A percentile compares a stretch with the other conserved stretches of the same genome.
Conservation (phyloP, 2,888 invertebrate species). For the Drosophila peninsularis region DNA sequence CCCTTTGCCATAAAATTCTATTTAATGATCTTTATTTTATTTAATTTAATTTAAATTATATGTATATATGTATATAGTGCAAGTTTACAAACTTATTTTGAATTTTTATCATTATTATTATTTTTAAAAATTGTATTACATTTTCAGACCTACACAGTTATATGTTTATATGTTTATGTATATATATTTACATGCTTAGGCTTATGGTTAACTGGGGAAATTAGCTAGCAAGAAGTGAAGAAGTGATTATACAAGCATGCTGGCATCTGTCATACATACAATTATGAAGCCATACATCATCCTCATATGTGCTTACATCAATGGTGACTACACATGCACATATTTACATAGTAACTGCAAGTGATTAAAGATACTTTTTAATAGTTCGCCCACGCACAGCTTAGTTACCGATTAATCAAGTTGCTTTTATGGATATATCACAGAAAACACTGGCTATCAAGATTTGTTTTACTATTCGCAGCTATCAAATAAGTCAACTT, state of each 20-base stretch:
- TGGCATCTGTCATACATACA: background rate
- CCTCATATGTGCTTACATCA: slow-evolving; percentile 6
- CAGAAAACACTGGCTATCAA: slow-evolving; percentile 56
- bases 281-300: slow-evolving; percentile 5
- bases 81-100: slow-evolving; percentile 46
- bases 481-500: slow-evolving; percentile 9
- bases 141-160: slow-evolving; percentile 23
- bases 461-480: slow-evolving; percentile 4
- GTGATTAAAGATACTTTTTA: background rate
- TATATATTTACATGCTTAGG: slow-evolving; percentile 31
- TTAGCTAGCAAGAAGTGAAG: slow-evolving; percentile 40
- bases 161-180: background rate
- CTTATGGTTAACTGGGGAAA: slow-evolving; percentile 20
- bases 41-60: slow-evolving; percentile 26
- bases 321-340: slow-evolving; percentile 2
- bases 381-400: background rate
- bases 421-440: slow-evolving; percentile 54
- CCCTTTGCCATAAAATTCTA: background rate
- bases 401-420: slow-evolving; percentile 22
- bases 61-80: slow-evolving; percentile 27
- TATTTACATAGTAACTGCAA: slow-evolving; percentile 16
- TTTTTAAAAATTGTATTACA: slow-evolving; percentile 30
- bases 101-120: slow-evolving; percentile 11
- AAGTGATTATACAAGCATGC: slow-evolving; percentile 14
- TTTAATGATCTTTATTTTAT: slow-evolving; percentile 19